Percentiles rank a stretch among this genome's conserved stretches.
phyloP scores from a whole-genome alignment of 1,140 invertebrate genomes.

The Apis dorsata region DNA sequence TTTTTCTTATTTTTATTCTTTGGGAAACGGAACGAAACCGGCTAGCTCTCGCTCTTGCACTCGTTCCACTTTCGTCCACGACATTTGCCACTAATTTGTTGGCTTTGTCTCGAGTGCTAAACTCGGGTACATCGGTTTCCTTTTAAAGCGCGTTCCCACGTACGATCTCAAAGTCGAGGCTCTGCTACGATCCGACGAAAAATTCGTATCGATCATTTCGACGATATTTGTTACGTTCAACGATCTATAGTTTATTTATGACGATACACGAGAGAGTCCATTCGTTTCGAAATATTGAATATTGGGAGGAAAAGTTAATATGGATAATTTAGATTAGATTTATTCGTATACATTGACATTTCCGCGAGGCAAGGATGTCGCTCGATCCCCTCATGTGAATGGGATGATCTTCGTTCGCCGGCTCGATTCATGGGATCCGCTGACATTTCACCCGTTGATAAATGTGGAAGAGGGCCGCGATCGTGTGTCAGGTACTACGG shows the following conservation, averaged over 20 bases:
- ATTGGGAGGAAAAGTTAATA: neutral
- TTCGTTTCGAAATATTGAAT: too few species aligned
- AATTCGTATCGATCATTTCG: neutral
- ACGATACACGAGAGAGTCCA: too few species aligned
- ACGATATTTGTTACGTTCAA: too few species aligned
- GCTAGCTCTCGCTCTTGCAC: neutral
- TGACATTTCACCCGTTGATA: constrained; percentile 69
- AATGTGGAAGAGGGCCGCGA: constrained; percentile 57
- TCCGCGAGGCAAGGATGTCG: constrained; percentile 42
- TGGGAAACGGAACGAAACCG: constrained; percentile 9
- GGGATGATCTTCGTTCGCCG: constrained; percentile 58
- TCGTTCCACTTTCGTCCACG: constrained; percentile 38
- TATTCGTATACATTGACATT: constrained; percentile 45
- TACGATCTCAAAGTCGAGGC: constrained; percentile 2
- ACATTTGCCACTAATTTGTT: constrained; percentile 29
- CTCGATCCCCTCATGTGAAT: constrained; percentile 53
- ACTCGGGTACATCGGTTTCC: constrained; percentile 8
- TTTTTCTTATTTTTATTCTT: neutral
- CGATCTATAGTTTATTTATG: too few species aligned
- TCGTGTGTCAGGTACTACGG: constrained; percentile 34
- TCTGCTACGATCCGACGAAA: neutral
- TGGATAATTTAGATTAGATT: too few species aligned
- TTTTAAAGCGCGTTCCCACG: constrained; percentile 25
- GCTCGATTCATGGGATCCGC: constrained; percentile 68
- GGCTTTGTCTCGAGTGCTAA: constrained; percentile 19